Evolutionary conservation across 2,113 vertebrate species (phyloP).

Genomic region (Podilymbus podiceps): DNA sequence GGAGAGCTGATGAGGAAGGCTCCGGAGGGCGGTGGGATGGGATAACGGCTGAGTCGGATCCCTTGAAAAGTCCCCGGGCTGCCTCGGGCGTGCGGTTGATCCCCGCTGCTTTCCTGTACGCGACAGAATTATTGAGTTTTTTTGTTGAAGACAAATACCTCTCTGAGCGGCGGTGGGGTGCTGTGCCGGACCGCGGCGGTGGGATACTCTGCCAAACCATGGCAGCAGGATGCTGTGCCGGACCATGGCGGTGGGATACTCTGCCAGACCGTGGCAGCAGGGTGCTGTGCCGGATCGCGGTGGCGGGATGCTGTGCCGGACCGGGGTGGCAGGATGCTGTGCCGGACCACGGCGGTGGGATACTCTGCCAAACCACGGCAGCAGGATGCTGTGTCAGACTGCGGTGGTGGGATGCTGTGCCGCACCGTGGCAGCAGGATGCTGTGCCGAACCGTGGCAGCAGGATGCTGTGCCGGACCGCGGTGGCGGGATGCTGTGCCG

Average conservation of each 20-base stretch:
- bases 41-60: neutral
- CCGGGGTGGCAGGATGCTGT: neutral
- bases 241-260: neutral
- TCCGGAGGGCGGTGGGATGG: neutral
- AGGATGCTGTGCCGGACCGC: neutral
- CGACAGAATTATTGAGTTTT: neutral
- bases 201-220: neutral
- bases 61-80: neutral
- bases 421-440: rapidly evolving
- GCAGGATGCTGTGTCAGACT: neutral
- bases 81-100: neutral
- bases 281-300: too few relatives aligned
- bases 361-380: too few relatives aligned
- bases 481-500: neutral
- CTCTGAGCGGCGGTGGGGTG: neutral
- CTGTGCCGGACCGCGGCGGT: neutral
- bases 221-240: rapidly evolving
- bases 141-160: neutral
- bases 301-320: rapidly evolving
- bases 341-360: too few relatives aligned
- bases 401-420: neutral
- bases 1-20: neutral
- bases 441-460: neutral
- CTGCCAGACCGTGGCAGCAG: rapidly evolving
- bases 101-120: neutral